These are phyloP conservation scores for Dipodomys stephensi DNA, from an alignment of 2,113 vertebrate genomes.

Conservation along the genomic window DNA sequence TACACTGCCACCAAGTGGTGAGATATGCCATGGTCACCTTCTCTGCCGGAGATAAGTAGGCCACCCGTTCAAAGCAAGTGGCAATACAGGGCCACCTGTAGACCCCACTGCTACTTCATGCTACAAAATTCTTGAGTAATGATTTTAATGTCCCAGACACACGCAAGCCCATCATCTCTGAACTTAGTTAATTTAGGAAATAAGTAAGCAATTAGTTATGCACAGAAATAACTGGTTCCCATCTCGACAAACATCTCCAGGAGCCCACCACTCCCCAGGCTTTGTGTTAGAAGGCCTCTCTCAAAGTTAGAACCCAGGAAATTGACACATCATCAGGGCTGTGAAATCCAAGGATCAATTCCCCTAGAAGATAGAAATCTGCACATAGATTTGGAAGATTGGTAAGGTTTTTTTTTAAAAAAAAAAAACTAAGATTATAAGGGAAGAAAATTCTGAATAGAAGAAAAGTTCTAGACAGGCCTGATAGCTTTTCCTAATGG, in stretches of 20 bases:
- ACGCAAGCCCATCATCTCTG: background rate
- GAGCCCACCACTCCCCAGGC: background rate
- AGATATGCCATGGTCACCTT: background rate
- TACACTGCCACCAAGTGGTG: conserved; percentile 79
- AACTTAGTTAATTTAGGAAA: background rate
- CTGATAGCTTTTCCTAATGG: too few relatives aligned
- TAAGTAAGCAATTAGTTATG: background rate
- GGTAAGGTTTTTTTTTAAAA: background rate
- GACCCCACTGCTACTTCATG: background rate
- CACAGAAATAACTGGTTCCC: background rate
- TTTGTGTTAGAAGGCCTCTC: background rate
- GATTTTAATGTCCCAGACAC: background rate
- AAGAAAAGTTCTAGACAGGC: background rate
- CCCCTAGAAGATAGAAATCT: background rate
- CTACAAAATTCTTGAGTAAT: background rate
- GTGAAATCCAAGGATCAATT: background rate
- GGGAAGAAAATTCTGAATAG: background rate
- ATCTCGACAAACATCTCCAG: background rate
- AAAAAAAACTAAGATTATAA: background rate
- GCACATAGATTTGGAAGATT: background rate
- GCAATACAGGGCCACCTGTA: too few relatives aligned
- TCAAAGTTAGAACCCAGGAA: background rate
- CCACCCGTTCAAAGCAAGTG: background rate
- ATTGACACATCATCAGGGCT: background rate
- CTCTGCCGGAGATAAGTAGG: background rate